phyloP scores from a whole-genome alignment of 2,113 vertebrate species.

The Aegypius monachus region DNA sequence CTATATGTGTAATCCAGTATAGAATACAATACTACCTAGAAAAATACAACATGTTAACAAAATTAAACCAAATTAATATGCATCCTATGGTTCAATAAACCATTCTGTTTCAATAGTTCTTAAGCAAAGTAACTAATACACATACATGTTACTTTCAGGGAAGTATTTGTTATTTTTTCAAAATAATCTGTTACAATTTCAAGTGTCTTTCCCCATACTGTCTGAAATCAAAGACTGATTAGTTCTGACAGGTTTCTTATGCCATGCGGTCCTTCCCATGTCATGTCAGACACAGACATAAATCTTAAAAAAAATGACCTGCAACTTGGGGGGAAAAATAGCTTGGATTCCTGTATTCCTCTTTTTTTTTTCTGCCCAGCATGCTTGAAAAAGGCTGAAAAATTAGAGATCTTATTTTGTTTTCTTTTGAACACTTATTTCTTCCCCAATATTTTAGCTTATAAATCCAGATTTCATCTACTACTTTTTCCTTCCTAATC shows the following conservation, averaged over 20 bases:
- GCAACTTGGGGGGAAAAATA: not conserved
- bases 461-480: not conserved
- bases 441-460: not conserved
- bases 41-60: not conserved
- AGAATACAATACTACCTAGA: not conserved
- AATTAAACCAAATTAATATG: not conserved
- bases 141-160: not conserved
- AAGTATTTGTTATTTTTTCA: not conserved
- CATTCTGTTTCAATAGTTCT: not conserved
- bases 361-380: not conserved
- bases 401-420: not conserved
- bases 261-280: slow-evolving; percentile 25
- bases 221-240: slow-evolving; percentile 46
- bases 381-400: not conserved
- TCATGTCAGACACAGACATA: slow-evolving; percentile 23
- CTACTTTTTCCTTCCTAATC: not conserved
- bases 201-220: not conserved
- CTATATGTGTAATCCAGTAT: not conserved
- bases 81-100: not conserved
- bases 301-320: slow-evolving; percentile 39
- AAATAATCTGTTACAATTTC: not conserved
- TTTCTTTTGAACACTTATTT: not conserved
- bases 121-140: not conserved
- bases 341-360: not conserved
- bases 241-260: slow-evolving; percentile 67